Evolutionary conservation across 1,140 invertebrate genomes (phyloP), one percentile per base, ranked within the genome.

Genomic region (Helicoverpa armigera): DNA sequence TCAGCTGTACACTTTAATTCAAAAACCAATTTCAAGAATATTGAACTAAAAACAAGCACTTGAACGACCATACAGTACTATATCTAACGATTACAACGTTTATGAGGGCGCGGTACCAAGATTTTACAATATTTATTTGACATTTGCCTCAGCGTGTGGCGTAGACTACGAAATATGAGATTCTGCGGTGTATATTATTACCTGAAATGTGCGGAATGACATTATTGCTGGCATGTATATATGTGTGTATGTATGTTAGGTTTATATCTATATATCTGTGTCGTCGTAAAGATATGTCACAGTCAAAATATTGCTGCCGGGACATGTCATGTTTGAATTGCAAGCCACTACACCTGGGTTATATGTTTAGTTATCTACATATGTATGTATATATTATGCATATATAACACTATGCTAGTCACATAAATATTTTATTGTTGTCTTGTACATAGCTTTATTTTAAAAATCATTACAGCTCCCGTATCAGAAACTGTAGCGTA

Each of bases 61-160:
- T 72, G 50, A 31, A 72, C 23, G 69, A 69, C 18, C 61, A 63
- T 50, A 50, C 35, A 63, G 11, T 14, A 61, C 56, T 69, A 43
- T 70, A 79, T 50, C 63, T 70, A 79, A 70, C 61, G 51, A 78
- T 69, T 78, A 78, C 35, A 43, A 43, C 73, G 63, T 63, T 74
- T 74, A 69, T 69, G 53, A 69, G 76, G 60, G 75, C 14, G 14
- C 51, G 13, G 76, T 50, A 60, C 61, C 50, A 67, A 70, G 76
- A 79, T 79, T 79, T 84, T 80, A 82, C 43, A 82, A 82, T 86
- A 86, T 75, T 84, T 82, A 84, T 86, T 82, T 82, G 80, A 82
- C 73, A 73, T 80, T 50, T 56, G 31, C 13, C 61, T 56, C 58
- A 77, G 80, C 60, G 63, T 81, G 56, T 61, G 73, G 74, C 74